These are phyloP conservation scores for Catharus minimus DNA, from an alignment of 2,113 vertebrate genomes.

Conservation along the genomic window DNA sequence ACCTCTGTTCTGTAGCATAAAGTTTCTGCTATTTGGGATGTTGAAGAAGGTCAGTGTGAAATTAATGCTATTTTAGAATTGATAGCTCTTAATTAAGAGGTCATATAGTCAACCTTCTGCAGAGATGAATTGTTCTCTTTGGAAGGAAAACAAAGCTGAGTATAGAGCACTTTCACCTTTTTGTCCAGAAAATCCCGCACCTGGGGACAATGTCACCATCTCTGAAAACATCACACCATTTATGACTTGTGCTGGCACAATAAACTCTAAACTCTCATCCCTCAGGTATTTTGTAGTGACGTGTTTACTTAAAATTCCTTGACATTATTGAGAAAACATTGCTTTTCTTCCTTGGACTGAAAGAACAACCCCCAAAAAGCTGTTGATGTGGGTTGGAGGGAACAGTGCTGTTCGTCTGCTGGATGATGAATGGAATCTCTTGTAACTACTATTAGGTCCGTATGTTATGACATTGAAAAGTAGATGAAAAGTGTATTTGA, in stretches of 20 bases:
- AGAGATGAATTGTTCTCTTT: background rate
- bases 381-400: background rate
- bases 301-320: slow-evolving; percentile 24
- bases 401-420: background rate
- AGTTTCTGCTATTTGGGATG: background rate
- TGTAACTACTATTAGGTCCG: background rate
- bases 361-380: background rate
- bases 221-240: background rate
- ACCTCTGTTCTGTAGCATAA: background rate
- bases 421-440: background rate
- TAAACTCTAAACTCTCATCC: background rate
- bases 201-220: background rate
- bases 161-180: background rate
- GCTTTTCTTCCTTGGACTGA: background rate
- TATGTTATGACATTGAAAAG: background rate
- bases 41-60: background rate
- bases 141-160: slow-evolving; percentile 5
- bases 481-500: background rate
- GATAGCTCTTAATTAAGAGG: background rate
- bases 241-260: background rate
- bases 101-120: background rate
- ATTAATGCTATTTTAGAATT: background rate
- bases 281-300: background rate
- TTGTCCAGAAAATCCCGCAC: background rate
- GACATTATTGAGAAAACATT: background rate